Evolutionary conservation across 2,113 vertebrate genomes (phyloP).

Genomic region (Lathamus discolor): DNA sequence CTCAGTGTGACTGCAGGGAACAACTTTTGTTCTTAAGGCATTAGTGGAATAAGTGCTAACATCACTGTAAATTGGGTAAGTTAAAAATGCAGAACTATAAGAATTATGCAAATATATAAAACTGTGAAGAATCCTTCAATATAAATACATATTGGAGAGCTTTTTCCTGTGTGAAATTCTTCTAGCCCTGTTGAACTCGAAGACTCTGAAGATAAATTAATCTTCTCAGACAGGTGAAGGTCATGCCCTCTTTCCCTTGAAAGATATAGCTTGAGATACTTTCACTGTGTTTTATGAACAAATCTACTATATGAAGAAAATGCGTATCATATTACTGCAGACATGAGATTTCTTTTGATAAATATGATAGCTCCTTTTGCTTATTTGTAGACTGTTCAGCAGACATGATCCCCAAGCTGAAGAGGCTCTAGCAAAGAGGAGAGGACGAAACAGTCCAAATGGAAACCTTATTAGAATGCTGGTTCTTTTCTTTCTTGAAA

Average conservation of each 20-base stretch:
- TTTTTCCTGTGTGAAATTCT: not conserved
- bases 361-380: constrained; percentile 38
- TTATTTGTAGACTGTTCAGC: constrained; percentile 86
- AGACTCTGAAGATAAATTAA: not conserved
- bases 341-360: constrained; percentile 4
- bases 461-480: constrained; percentile 99
- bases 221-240: not conserved
- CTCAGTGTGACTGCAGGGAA: not conserved
- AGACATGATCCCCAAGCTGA: constrained; percentile 97
- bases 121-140: not conserved
- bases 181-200: not conserved
- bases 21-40: not conserved
- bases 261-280: not conserved
- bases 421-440: constrained; percentile 95
- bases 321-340: not conserved
- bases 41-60: not conserved
- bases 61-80: not conserved
- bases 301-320: not conserved
- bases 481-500: constrained; percentile 99
- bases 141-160: not conserved
- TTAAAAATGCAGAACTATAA: not conserved
- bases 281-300: not conserved
- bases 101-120: not conserved
- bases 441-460: constrained; percentile 96
- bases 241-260: not conserved